Percentiles rank a stretch among this genome's conserved stretches.
Evolutionary conservation across 1,140 invertebrate species (phyloP).

Genomic region (Drosophila auraria): DNA sequence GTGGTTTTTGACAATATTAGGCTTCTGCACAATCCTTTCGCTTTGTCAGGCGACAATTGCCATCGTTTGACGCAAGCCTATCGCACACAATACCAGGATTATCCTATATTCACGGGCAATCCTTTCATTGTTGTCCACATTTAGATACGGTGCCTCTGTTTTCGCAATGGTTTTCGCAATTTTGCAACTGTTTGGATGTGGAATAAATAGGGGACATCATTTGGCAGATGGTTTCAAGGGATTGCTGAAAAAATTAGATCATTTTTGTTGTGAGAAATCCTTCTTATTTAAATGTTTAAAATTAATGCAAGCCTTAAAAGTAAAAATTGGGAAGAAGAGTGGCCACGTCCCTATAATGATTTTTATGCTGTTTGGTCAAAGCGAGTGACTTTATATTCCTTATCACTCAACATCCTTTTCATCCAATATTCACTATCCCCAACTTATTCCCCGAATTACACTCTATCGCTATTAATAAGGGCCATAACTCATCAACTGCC

Average conservation of each 20-base stretch:
- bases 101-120: constrained; percentile 45
- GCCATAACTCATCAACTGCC: constrained; percentile 17
- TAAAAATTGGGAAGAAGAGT: too few species aligned
- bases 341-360: too few species aligned
- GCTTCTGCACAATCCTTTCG: constrained; percentile 47
- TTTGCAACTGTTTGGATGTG: constrained; percentile 45
- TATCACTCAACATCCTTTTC: background rate
- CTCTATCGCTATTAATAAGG: constrained; percentile 1
- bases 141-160: constrained; percentile 30
- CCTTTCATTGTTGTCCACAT: constrained; percentile 49
- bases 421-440: too few species aligned
- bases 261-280: background rate
- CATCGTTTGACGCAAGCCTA: constrained; percentile 48
- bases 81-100: constrained; percentile 57
- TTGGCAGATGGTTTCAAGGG: constrained; percentile 26
- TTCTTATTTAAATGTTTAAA: background rate
- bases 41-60: constrained; percentile 26
- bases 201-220: constrained; percentile 22
- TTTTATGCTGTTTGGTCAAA: too few species aligned
- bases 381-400: too few species aligned
- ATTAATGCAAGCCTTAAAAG: background rate
- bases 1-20: constrained; percentile 46
- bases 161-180: constrained; percentile 46
- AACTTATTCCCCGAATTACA: background rate
- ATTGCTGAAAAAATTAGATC: background rate